phyloP scores from a whole-genome alignment of 2,797 vertebrate genomes.

The Nyctalus aviator region DNA sequence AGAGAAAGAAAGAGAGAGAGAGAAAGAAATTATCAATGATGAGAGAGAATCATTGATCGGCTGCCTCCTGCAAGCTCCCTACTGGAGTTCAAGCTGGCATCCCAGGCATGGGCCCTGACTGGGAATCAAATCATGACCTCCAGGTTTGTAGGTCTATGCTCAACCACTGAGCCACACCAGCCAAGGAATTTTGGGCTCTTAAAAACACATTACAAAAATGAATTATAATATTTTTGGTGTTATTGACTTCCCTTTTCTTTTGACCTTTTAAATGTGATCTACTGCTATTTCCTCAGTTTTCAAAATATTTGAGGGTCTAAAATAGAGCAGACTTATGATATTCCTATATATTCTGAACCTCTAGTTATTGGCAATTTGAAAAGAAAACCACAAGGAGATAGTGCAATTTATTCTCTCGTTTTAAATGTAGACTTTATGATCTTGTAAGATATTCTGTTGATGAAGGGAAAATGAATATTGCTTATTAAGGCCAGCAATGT shows the following conservation, averaged over 20 bases:
- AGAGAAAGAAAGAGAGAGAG: no score
- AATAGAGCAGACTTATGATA: background rate
- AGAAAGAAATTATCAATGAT: no score
- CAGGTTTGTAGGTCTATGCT: no score
- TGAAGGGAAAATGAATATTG: background rate
- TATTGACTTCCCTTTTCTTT: background rate
- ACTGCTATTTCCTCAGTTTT: constrained; percentile 30
- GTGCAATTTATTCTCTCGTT: background rate
- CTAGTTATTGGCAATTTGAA: background rate
- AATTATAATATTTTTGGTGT: background rate
- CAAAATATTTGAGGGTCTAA: background rate
- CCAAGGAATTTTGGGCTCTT: background rate
- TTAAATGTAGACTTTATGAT: constrained; percentile 23
- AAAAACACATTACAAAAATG: background rate
- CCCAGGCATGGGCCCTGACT: no score
- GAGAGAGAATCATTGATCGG: no score
- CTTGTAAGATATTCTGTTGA: background rate
- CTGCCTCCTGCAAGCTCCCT: no score
- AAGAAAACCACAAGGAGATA: constrained; percentile 40
- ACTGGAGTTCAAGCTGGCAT: no score
- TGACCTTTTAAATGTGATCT: background rate
- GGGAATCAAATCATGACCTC: no score
- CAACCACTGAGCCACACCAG: no score
- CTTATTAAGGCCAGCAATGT: background rate
- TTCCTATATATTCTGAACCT: background rate